A percentile compares a stretch with the other conserved stretches of the same genome.
Conservation (phyloP, 2,888 invertebrate species). For the Synergus umbraculus region DNA sequence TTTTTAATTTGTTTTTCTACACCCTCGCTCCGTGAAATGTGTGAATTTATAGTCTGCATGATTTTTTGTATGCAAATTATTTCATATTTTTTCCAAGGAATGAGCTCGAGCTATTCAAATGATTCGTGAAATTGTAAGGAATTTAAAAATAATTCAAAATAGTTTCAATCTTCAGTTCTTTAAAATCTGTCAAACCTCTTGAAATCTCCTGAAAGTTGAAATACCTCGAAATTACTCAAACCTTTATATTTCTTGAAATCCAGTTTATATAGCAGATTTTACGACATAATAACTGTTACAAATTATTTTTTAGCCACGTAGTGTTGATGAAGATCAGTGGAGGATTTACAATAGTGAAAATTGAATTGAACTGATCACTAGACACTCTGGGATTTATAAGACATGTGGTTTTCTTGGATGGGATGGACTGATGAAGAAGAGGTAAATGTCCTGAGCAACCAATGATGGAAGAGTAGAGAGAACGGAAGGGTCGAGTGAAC, state of each 20-base stretch:
- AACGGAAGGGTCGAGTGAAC: conserved; percentile 11
- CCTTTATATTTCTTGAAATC: too few species aligned
- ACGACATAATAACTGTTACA: too few species aligned
- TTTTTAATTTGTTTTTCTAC: conserved; percentile 25
- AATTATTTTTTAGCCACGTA: too few species aligned
- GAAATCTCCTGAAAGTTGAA: too few species aligned
- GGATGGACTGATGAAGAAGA: not conserved
- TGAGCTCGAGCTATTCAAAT: not conserved
- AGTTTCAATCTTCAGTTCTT: too few species aligned
- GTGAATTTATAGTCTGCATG: not conserved
- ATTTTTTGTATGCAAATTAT: not conserved
- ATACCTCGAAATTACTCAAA: too few species aligned
- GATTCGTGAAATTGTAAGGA: not conserved
- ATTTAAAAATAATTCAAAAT: too few species aligned
- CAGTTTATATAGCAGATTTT: too few species aligned
- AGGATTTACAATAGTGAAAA: conserved; percentile 31
- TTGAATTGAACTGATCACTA: not conserved
- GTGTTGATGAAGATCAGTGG: not conserved
- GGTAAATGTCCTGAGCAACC: not conserved
- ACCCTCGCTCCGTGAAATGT: not conserved
- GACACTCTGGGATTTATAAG: not conserved
- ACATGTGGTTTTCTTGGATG: conserved; percentile 25
- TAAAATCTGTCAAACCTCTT: too few species aligned
- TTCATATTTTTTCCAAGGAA: not conserved
- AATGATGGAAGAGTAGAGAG: conserved; percentile 13